Percentiles rank a stretch among this genome's conserved stretches.
These are phyloP conservation scores for Craniophora ligustri DNA, from an alignment of 2,888 invertebrate species.

Conservation along the genomic window DNA sequence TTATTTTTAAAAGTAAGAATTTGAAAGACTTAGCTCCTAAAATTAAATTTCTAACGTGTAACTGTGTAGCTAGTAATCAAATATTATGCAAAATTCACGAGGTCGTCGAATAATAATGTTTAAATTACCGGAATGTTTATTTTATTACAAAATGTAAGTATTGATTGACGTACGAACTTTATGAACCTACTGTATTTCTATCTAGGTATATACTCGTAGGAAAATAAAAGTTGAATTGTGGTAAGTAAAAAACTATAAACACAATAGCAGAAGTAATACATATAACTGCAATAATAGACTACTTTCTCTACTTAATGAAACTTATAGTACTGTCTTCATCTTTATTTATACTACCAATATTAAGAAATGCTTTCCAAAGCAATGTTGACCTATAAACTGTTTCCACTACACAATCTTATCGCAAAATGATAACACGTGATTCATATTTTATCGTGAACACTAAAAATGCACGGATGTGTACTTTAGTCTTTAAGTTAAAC, in stretches of 20 bases:
- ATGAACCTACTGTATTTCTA: no score
- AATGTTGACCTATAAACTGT: constrained; percentile 16
- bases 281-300: no score
- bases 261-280: no score
- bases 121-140: background rate
- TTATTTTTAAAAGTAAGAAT: no score
- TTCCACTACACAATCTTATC: constrained; percentile 37
- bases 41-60: background rate
- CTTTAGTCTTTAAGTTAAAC: constrained; percentile 37
- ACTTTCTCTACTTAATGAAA: no score
- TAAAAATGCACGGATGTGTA: constrained; percentile 28
- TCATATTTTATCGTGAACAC: constrained; percentile 20
- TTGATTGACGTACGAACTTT: no score
- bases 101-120: constrained; percentile 7
- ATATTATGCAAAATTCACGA: constrained; percentile 3
- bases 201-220: no score
- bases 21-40: no score
- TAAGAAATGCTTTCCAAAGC: constrained; percentile 21
- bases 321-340: background rate
- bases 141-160: background rate
- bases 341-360: constrained; percentile 5
- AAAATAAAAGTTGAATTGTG: no score
- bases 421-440: constrained; percentile 31
- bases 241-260: no score
- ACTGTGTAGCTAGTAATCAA: no score